Evolutionary conservation across 2,797 vertebrate genomes (phyloP), one percentile per base, ranked within the genome.

Genomic region (Pterois miles): DNA sequence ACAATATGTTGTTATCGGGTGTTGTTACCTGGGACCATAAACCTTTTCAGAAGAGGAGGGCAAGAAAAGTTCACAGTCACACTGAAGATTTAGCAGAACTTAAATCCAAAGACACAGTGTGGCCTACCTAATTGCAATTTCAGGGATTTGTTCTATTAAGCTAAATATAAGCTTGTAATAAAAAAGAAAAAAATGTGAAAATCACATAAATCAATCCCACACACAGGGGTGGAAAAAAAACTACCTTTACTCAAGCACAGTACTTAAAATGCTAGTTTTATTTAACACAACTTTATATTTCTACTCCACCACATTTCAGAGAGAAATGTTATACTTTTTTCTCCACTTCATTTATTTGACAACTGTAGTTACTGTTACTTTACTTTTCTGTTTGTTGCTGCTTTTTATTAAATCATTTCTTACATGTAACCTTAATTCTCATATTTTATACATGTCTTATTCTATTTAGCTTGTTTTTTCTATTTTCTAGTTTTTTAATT

Each of bases 1-100:
- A 87, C 20, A n/a, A 76, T 48, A 5, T 34, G 65, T 29, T 78
- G 60, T 84, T 89, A 86, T 84, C 77, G 65, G 66, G 31, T 13
- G 50, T 25, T 67, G 11, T 73, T 73, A 80, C 14, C 18, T 6
- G 4, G 20, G 53, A 34, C 23, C 12, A 33, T 74, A n/a, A 86
- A 73, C 56, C 9, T 53, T 77, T 57, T 74, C 14, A 67, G 25
- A 63, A 29, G 50, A 74, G 31, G 2, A 68, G 29, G 36, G 40
- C 40, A 64, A 31, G 27, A 40, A 60, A 43, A 48, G 40, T 12
- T 79, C 14, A 69, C 34, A n/a, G 11, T n/a, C 36, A 63, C 10
- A 9, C 4, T 4, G 34, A 46, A 46, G 43, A 46, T 16, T 12
- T 8, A 50, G 31, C 5, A 20, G 13, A 33, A 2, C 11, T 43